phyloP scores from a whole-genome alignment of 2,888 invertebrate species.

The Cheilosia urbana region DNA sequence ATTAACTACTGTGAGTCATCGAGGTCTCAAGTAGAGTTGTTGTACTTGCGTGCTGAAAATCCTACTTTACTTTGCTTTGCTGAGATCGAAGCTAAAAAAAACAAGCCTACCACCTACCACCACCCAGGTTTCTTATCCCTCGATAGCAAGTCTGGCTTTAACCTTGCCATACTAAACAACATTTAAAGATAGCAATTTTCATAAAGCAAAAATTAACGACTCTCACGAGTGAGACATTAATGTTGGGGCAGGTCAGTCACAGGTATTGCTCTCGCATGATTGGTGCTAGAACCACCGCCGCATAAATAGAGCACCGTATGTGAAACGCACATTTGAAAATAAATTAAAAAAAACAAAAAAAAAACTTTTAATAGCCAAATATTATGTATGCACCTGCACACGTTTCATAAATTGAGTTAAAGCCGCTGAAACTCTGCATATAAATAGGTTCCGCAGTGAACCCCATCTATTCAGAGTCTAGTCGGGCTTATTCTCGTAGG shows the following conservation, averaged over 20 bases:
- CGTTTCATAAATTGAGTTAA: not conserved
- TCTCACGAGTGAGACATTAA: conserved; percentile 4
- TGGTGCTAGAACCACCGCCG: not conserved
- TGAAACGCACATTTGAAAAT: not conserved
- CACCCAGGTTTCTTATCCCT: too few species aligned
- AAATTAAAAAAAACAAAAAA: not conserved
- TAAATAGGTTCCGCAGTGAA: conserved; percentile 7
- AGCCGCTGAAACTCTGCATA: not conserved
- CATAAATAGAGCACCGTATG: conserved; percentile 12
- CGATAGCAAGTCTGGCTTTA: too few species aligned
- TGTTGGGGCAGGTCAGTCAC: not conserved
- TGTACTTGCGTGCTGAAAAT: too few species aligned
- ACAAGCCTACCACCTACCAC: too few species aligned
- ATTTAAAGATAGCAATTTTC: not conserved
- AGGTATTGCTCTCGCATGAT: not conserved
- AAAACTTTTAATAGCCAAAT: conserved; percentile 1
- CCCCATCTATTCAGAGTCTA: not conserved
- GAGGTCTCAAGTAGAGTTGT: too few species aligned
- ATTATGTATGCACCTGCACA: not conserved
- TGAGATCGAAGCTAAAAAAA: too few species aligned
- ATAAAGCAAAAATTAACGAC: not conserved
- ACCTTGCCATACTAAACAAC: too few species aligned
- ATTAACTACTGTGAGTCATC: too few species aligned
- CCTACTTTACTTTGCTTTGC: too few species aligned
- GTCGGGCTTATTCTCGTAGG: not conserved